phyloP scores from a whole-genome alignment of 2,113 vertebrate species.

The Microtus richardsoni region DNA sequence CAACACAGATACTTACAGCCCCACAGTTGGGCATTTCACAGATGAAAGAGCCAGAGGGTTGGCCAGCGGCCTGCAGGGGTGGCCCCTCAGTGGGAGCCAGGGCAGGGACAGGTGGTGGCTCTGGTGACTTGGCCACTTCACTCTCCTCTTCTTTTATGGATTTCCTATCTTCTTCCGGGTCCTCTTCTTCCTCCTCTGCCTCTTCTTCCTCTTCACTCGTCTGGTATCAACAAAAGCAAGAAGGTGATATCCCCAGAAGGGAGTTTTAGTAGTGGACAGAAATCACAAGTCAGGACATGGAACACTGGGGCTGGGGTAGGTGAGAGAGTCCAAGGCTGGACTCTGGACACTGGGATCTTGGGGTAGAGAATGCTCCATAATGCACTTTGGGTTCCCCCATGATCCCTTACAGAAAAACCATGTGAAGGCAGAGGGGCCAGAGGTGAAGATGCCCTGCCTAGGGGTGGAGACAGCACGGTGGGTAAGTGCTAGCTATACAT shows the following conservation, averaged over 20 bases:
- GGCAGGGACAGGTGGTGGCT: slow-evolving; percentile 82
- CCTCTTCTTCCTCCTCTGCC: slow-evolving; percentile 89
- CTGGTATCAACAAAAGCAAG: slow-evolving; percentile 80
- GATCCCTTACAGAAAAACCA: background rate
- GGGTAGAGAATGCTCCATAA: background rate
- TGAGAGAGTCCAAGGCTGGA: background rate
- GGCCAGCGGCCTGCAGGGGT: slow-evolving; percentile 81
- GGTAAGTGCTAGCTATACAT: background rate
- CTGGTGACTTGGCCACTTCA: slow-evolving; percentile 86
- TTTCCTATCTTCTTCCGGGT: slow-evolving; percentile 86
- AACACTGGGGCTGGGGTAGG: background rate
- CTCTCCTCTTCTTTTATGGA: slow-evolving; percentile 84
- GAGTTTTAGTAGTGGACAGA: slow-evolving; percentile 52
- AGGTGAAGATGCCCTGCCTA: background rate
- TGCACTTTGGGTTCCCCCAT: background rate
- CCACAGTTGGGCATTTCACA: slow-evolving; percentile 92
- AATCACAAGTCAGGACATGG: background rate
- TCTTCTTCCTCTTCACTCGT: slow-evolving; percentile 89
- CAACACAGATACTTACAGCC: slow-evolving; percentile 83
- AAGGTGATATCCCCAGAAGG: slow-evolving; percentile 30
- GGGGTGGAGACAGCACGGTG: background rate
- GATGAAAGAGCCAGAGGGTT: slow-evolving; percentile 86
- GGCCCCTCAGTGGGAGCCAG: slow-evolving; percentile 83
- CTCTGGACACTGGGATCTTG: background rate
- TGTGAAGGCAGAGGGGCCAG: background rate